Evolutionary conservation across 2,888 invertebrate species (phyloP).

Genomic region (Ochlodes sylvanus): DNA sequence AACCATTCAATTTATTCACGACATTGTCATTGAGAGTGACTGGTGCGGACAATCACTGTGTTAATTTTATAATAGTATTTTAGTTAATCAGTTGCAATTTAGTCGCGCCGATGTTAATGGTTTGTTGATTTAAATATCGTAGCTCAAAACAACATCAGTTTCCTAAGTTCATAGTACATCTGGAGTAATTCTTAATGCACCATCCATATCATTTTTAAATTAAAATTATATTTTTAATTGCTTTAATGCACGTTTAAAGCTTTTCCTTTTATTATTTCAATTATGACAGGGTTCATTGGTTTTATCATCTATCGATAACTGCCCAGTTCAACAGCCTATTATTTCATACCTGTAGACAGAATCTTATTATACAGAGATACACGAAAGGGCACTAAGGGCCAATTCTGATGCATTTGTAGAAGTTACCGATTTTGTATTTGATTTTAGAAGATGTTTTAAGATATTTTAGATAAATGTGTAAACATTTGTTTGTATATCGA

Average conservation of each 20-base stretch:
- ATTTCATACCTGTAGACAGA: too few relatives aligned
- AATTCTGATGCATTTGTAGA: not conserved
- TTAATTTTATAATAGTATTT: slow-evolving; percentile 1
- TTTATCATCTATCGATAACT: not conserved
- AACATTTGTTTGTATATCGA: not conserved
- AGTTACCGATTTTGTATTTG: too few relatives aligned
- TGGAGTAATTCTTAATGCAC: not conserved
- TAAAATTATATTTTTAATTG: not conserved
- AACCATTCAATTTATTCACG: slow-evolving; percentile 1
- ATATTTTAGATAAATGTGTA: not conserved
- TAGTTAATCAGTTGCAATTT: not conserved
- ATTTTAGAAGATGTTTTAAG: too few relatives aligned
- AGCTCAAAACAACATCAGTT: not conserved
- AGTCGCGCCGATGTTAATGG: not conserved
- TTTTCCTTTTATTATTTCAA: not conserved
- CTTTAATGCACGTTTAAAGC: not conserved
- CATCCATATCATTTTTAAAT: not conserved
- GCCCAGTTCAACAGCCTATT: not conserved
- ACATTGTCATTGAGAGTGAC: not conserved
- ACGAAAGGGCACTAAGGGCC: not conserved
- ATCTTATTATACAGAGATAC: too few relatives aligned
- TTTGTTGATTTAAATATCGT: not conserved
- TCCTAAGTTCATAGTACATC: not conserved
- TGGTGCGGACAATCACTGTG: not conserved
- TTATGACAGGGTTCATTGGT: not conserved